Percentiles rank a stretch among this genome's conserved stretches.
These are phyloP conservation scores for Periophthalmodon schlosseri DNA, from an alignment of 2,113 vertebrate genomes.

Conservation along the genomic window DNA sequence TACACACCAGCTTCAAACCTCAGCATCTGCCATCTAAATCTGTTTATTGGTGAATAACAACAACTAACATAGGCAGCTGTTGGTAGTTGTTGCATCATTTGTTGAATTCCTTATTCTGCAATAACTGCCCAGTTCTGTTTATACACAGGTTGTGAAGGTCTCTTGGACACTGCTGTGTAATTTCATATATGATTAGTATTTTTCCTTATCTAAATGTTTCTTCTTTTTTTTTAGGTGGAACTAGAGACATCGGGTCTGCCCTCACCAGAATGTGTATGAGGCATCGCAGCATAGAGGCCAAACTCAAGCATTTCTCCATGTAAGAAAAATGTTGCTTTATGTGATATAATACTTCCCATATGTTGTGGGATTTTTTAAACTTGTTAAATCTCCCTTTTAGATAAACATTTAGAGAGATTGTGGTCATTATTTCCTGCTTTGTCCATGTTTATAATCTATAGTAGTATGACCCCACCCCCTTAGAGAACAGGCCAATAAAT, in stretches of 20 bases:
- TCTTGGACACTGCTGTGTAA: neutral
- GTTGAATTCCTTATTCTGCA: neutral
- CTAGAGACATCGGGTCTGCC: constrained; percentile 92
- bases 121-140: neutral
- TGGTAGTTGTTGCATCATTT: neutral
- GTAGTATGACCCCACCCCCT: constrained; percentile 16
- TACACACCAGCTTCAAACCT: constrained; percentile 20
- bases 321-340: constrained; percentile 68
- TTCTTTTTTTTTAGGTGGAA: constrained; percentile 81
- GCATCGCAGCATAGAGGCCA: constrained; percentile 95
- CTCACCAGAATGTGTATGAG: constrained; percentile 98
- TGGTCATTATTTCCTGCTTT: constrained; percentile 1
- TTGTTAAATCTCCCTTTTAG: constrained; percentile 6
- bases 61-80: neutral
- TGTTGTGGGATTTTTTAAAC: neutral
- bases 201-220: neutral
- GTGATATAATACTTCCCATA: neutral
- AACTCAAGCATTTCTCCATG: constrained; percentile 95
- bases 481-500: constrained; percentile 18
- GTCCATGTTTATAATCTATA: constrained; percentile 10
- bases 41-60: constrained; percentile 8
- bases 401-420: constrained; percentile 4
- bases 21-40: constrained; percentile 14
- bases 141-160: neutral
- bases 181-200: neutral